Evolutionary conservation across 2,888 invertebrate genomes (phyloP), one percentile per base, ranked within the genome.

Genomic region (Julus scanicus): DNA sequence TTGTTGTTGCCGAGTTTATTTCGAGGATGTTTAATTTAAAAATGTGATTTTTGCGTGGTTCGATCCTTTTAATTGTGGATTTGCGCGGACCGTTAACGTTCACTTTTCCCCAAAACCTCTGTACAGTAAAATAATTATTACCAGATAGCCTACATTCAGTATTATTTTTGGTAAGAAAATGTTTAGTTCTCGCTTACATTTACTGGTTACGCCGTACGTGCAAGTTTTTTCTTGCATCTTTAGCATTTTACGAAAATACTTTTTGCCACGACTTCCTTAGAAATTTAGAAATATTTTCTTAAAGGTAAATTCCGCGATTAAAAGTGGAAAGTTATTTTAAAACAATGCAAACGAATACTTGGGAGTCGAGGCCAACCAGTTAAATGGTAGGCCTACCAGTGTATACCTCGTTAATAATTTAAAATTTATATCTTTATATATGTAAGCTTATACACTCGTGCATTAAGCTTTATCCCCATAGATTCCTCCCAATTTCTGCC

Each of bases 361-460:
- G 29, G 29, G 29, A 29, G 29, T 29, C 29, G 29, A 29, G 29
- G 29, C 29, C 63, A 17, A 63, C 63, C 63, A 3, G n/a, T 6
- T 3, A 48, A 48, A 17, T 63, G 63, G 63, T 63, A 17, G 63
- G 63, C 63, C 63, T 63, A 63, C 63, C 63, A 63, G 63, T n/a
- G 63, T 63, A 63, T 63, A 63, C 63, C 63, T 63, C n/a, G 63
- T 63, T 63, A 63, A 63, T 17, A 63, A 63, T 17, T 63, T n/a
- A 63, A 63, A 17, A 63, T 63, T 63, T 63, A 3, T 63, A 63
- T 63, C 63, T 63, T 63, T 63, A 63, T 63, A 63, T 63, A 63
- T 63, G 63, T 63, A 63, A 63, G 63, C 63, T 63, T 63, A 63
- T 63, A 63, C 63, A 63, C 63, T 63, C 63, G 63, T 63, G 63